These are phyloP conservation scores for Empidonax traillii DNA, from an alignment of 2,113 vertebrate genomes.

Conservation along the genomic window DNA sequence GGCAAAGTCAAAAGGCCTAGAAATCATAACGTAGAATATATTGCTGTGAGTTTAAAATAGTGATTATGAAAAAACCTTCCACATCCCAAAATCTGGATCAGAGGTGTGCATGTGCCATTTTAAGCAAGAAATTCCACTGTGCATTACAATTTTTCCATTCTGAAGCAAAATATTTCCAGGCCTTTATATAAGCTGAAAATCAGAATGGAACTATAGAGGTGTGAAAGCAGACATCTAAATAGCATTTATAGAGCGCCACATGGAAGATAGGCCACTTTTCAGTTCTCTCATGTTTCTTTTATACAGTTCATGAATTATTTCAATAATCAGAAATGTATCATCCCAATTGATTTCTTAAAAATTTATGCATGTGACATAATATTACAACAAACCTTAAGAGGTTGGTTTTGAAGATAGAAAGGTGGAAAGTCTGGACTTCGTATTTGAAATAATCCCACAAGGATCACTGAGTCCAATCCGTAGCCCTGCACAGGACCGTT, in stretches of 20 bases:
- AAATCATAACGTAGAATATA: neutral
- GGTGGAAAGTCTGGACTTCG: neutral
- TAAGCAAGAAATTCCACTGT: neutral
- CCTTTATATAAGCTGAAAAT: neutral
- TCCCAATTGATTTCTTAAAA: neutral
- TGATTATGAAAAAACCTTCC: neutral
- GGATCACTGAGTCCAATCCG: neutral
- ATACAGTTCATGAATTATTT: fast-evolving
- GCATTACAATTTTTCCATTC: neutral
- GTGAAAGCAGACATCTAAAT: neutral
- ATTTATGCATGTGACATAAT: neutral
- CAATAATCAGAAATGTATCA: neutral
- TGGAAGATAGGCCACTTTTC: neutral
- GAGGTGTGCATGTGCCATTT: neutral
- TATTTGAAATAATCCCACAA: neutral
- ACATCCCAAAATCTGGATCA: neutral
- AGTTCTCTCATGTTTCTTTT: neutral
- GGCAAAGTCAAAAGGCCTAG: neutral
- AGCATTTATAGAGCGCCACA: neutral
- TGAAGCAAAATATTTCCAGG: neutral
- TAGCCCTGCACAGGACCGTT: neutral
- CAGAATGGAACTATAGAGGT: neutral
- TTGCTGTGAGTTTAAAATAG: neutral
- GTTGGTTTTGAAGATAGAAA: neutral
- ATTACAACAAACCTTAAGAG: neutral